These are phyloP conservation scores for Cartodere bifasciata DNA, from an alignment of 2,888 invertebrate genomes.

Conservation along the genomic window DNA sequence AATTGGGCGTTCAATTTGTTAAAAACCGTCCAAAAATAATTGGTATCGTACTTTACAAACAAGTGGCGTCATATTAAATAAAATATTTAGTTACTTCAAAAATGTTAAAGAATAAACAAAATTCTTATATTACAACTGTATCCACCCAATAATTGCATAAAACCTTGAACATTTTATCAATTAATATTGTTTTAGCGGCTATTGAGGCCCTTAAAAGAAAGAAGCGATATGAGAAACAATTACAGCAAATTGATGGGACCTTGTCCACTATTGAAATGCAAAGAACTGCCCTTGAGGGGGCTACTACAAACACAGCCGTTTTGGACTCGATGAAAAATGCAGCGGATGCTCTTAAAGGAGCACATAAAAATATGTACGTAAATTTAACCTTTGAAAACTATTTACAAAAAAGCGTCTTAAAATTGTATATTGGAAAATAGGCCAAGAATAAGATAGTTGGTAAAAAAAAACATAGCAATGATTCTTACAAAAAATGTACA, in stretches of 20 bases:
- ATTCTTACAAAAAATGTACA: no score
- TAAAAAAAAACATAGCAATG: no score
- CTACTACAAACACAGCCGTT: constrained; percentile 93
- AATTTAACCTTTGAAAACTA: neutral
- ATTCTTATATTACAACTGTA: no score
- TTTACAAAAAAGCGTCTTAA: neutral
- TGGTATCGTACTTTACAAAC: no score
- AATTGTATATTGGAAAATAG: no score
- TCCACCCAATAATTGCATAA: no score
- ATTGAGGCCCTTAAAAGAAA: constrained; percentile 91
- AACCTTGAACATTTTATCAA: constrained; percentile 1
- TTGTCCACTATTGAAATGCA: constrained; percentile 94
- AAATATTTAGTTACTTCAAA: no score
- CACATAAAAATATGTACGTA: constrained; percentile 82
- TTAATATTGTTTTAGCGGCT: constrained; percentile 60
- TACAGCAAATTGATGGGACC: constrained; percentile 94
- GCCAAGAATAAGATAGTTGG: no score
- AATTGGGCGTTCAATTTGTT: no score
- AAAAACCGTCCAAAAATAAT: no score
- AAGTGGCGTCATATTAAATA: no score
- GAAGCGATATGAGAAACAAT: constrained; percentile 91
- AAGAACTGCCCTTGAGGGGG: constrained; percentile 89
- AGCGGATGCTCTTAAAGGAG: constrained; percentile 85
- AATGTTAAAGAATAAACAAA: no score
- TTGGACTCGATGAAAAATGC: constrained; percentile 90